Base-by-base conservation (phyloP, 2,113 vertebrate species). In the Phyllostomus discolor region DNA sequence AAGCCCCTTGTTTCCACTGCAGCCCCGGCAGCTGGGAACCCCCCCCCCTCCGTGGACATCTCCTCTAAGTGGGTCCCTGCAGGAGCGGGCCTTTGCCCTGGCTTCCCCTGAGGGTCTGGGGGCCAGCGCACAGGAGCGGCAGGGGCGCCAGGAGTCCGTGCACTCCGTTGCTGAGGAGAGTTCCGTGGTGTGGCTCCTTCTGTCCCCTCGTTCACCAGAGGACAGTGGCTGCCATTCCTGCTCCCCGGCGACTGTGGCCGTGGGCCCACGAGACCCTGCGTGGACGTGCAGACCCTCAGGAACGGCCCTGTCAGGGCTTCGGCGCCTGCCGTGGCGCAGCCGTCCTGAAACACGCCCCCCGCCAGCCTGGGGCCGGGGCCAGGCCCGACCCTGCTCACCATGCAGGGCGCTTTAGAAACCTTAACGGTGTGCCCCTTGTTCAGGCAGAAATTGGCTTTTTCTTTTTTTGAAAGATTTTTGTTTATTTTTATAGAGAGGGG, bases 11-110 rank as follows among this genome's bases (percentile, higher is more conserved):
- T 33, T 17, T 41, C 33, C 9, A 1, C 1, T 1, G 4, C 11
- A 12, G 52, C 15, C 81, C 24, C 7, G 46, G 75, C 43, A 46
- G 4, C 24, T 35, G 4, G 7, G n/a, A 0, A 9, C 33, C 52
- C 14, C 2, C 35, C 8, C 43, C 43, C n/a, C n/a, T n/a, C n/a
- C n/a, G 43, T 24, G 20, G 48, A 17, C 16, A 0, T 57, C 41
- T 10, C 16, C 1, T 24, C 2, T 26, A 20, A 5, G 2, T 0
- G 28, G 26, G 16, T 1, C 54, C 46, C 26, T 4, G 1, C 33
- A 3, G 3, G 26, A 22, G 0, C 24, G 41, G 41, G 9, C 41
- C 69, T 85, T 24, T 28, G 59, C 41, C 31, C 64, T 62, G 48
- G 46, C 15, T 22, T 54, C 5, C 5, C 10, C 73, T 35, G 9